These are phyloP conservation scores for Trichomycterus rosablanca DNA, from an alignment of 2,113 vertebrate species.

Conservation along the genomic window DNA sequence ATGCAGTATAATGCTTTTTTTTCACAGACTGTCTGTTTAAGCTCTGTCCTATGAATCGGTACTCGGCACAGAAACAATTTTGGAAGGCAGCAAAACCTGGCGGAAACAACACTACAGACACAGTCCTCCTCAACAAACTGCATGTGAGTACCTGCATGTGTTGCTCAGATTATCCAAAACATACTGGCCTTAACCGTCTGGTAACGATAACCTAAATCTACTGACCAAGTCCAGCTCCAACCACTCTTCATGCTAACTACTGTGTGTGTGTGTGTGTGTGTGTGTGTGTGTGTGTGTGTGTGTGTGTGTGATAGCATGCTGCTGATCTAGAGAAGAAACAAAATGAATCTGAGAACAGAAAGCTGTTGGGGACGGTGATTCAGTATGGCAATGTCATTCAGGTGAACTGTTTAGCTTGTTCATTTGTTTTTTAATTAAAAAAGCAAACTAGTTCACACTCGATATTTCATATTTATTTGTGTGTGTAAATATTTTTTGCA, in stretches of 20 bases:
- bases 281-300: too few species aligned
- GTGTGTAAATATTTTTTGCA: constrained; percentile 51
- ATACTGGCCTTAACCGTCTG: too few species aligned
- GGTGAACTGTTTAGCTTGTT: too few species aligned
- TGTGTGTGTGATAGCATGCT: constrained; percentile 80
- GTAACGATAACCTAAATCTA: too few species aligned
- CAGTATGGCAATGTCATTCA: constrained; percentile 97
- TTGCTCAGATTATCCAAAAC: not conserved
- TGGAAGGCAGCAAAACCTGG: constrained; percentile 98
- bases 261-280: too few species aligned
- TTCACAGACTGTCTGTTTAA: constrained; percentile 92
- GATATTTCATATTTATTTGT: too few species aligned
- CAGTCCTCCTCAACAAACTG: constrained; percentile 90
- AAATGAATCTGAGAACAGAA: constrained; percentile 96
- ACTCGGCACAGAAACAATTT: constrained; percentile 98
- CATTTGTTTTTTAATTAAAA: too few species aligned
- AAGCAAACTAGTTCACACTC: too few species aligned
- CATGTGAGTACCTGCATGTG: constrained; percentile 78
- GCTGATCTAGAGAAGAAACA: constrained; percentile 98
- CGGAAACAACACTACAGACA: constrained; percentile 90
- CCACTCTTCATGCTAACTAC: too few species aligned
- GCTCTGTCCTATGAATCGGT: constrained; percentile 97
- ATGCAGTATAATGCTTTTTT: not conserved
- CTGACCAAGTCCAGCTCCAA: too few species aligned
- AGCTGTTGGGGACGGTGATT: constrained; percentile 89